phyloP scores from a whole-genome alignment of 2,797 vertebrate species.

The Sebastes itinus region DNA sequence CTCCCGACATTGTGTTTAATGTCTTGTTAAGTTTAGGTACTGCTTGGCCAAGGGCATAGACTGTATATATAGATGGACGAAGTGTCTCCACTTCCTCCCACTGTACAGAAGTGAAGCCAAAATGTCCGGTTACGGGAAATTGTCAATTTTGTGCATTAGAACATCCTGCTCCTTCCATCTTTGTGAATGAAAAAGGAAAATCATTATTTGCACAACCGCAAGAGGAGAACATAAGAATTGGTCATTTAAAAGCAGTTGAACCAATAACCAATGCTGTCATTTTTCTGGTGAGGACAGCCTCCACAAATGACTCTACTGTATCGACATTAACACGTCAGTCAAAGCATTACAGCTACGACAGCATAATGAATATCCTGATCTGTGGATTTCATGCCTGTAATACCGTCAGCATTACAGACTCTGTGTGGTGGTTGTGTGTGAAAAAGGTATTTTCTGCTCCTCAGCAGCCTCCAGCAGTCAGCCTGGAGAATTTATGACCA shows the following conservation, averaged over 20 bases:
- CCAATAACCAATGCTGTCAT: background rate
- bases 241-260: background rate
- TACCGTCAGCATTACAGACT: background rate
- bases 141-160: background rate
- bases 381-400: background rate
- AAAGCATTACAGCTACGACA: background rate
- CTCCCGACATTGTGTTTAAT: background rate
- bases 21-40: background rate
- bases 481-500: conserved; percentile 16
- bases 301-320: too few relatives aligned
- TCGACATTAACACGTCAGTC: background rate
- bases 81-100: too few relatives aligned
- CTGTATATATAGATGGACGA: too few relatives aligned
- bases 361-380: background rate
- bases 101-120: too few relatives aligned
- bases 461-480: background rate
- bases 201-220: background rate
- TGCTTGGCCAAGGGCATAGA: background rate
- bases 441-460: conserved; percentile 9
- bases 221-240: background rate
- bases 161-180: background rate
- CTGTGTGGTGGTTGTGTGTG: background rate
- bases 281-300: background rate
- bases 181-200: background rate
- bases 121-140: too few relatives aligned